Base-by-base conservation (phyloP, 2,113 vertebrate species). In the Dendrocopos noguchii region DNA sequence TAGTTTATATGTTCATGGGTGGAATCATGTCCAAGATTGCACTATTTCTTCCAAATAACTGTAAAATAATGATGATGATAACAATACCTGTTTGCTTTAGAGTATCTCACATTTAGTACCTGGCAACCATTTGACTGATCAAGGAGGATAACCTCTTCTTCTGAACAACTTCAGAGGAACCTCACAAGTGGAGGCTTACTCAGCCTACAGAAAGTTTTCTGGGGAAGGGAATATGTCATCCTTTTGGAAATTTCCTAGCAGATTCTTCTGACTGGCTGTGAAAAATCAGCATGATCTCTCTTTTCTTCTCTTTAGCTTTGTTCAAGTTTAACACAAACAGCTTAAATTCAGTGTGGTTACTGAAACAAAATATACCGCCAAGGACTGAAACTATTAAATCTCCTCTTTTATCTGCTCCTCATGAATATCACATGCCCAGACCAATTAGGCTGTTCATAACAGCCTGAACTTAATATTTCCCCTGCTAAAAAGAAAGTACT, bases 371-470 rank as follows among this genome's bases (percentile, higher is more conserved):
- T 89, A 94, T 34, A 88, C 80, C 91, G 87, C 85, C 80, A 89
- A 91, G 47, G 72, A 91, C 33, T 94, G 89, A 81, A 93, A 85
- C 85, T 80, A 95, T 88, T 96, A 89, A 93, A 92, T 80, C 52
- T 39, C 11, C 39, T 39, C 39, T 95, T 96, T 96, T 97, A 91
- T 96, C 93, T 97, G 52, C 86, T 95, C 93, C 92, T 96, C 88
- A 93, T 92, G 90, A 91, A 93, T 94, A 92, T 97, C 95, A 91
- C 95, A 97, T 96, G 88, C 60, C 88, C 86, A 95, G 91, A 84
- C 73, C 86, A 97, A 95, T 93, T 93, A 91, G 21, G 29, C 36
- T 94, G 44, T 31, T 86, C 65, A 17, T 76, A 93, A 87, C 42
- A 73, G 63, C 47, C 80, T 89, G 53, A 95, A 59, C 34, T 91